Percentiles rank a stretch among this genome's conserved stretches.
phyloP scores from a whole-genome alignment of 2,888 invertebrate genomes.

The Adelognathus sp. region DNA sequence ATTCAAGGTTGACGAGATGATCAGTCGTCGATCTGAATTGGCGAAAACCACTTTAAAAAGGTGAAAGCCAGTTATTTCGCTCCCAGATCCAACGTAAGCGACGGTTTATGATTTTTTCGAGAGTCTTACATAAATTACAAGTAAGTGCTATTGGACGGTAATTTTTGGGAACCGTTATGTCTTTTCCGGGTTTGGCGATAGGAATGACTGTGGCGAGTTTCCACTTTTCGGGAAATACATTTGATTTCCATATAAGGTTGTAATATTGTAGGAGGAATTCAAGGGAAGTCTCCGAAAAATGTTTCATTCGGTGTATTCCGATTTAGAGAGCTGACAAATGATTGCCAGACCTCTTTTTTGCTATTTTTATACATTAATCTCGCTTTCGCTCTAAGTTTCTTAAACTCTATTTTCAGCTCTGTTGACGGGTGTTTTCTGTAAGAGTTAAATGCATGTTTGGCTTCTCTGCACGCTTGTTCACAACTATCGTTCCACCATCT shows the following conservation, averaged over 20 bases:
- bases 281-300: no score
- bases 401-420: conserved; percentile 49
- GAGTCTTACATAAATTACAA: conserved; percentile 20
- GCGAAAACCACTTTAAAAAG: neutral
- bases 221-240: conserved; percentile 10
- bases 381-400: conserved; percentile 41
- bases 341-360: conserved; percentile 52
- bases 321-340: no score
- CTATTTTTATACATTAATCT: conserved; percentile 37
- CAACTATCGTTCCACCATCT: conserved; percentile 59
- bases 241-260: conserved; percentile 3
- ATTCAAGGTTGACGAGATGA: conserved; percentile 31
- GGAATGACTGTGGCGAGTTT: conserved; percentile 3
- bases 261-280: no score
- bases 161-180: neutral
- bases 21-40: conserved; percentile 32
- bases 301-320: no score
- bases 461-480: conserved; percentile 37
- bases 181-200: conserved; percentile 22
- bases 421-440: neutral
- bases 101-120: conserved; percentile 34
- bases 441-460: conserved; percentile 2
- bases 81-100: conserved; percentile 36
- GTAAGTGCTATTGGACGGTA: conserved; percentile 41
- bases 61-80: conserved; percentile 26